phyloP scores from a whole-genome alignment of 2,797 vertebrate genomes.

The Garrulus glandarius region DNA sequence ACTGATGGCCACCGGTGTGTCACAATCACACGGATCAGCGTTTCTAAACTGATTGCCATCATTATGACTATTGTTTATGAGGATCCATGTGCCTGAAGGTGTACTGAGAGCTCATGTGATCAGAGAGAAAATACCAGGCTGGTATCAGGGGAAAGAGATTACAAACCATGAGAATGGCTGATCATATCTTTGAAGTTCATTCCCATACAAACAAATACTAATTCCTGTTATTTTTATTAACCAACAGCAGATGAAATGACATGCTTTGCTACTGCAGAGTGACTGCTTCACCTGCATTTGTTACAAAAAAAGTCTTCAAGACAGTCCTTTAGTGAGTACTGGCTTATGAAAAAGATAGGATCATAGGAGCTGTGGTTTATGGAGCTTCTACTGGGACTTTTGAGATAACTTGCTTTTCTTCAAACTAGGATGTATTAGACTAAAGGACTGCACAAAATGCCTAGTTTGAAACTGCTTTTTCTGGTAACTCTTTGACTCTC shows the following conservation, averaged over 20 bases:
- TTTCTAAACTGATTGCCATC: background rate
- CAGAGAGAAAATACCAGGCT: background rate
- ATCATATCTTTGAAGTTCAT: background rate
- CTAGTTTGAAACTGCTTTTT: background rate
- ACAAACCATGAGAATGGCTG: background rate
- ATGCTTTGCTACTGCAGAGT: background rate
- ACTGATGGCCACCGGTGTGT: background rate
- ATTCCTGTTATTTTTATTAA: background rate
- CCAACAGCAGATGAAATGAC: background rate
- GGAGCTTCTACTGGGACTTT: background rate
- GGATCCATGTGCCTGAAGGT: background rate
- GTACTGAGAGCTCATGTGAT: background rate
- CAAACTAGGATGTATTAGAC: background rate
- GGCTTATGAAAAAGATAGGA: background rate
- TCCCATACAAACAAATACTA: background rate
- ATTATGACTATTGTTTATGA: background rate
- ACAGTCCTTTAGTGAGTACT: background rate
- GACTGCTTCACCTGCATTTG: background rate
- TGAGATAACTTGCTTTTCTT: background rate
- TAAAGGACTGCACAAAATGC: background rate
- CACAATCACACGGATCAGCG: accelerated
- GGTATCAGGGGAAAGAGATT: background rate
- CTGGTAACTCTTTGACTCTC: background rate
- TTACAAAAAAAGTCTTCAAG: background rate
- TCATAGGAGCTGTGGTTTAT: background rate